Conservation (phyloP, 1,140 invertebrate species). For the Pogonomyrmex barbatus region DNA sequence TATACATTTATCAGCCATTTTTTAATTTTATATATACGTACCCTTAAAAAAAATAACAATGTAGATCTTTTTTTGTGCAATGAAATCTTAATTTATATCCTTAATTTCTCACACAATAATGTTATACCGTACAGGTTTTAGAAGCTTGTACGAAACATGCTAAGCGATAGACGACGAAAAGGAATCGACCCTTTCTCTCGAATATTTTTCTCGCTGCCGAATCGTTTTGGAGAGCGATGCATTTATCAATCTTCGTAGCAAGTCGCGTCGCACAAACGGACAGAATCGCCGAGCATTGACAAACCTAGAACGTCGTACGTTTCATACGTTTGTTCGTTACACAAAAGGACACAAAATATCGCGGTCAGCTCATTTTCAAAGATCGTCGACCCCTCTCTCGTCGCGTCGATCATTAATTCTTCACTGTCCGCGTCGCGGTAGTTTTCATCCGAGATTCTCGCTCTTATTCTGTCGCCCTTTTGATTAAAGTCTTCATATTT, state of each 20-base stretch:
- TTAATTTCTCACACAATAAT: conserved; percentile 6
- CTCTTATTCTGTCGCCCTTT: conserved; percentile 73
- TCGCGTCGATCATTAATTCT: conserved; percentile 71
- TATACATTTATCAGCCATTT: background rate
- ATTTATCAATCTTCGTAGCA: conserved; percentile 62
- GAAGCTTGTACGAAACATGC: background rate
- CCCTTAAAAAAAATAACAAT: conserved; percentile 5
- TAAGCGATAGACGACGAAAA: conserved; percentile 18
- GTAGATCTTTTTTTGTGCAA: background rate
- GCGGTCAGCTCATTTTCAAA: conserved; percentile 52
- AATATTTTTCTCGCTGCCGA: conserved; percentile 16
- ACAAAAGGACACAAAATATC: conserved; percentile 47
- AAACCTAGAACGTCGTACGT: conserved; percentile 30
- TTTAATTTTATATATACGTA: background rate
- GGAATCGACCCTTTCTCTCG: conserved; percentile 22
- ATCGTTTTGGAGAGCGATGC: conserved; percentile 5
- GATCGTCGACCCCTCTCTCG: conserved; percentile 45
- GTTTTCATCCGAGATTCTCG: conserved; percentile 62
- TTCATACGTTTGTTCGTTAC: conserved; percentile 37
- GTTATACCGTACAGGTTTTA: background rate
- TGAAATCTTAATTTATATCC: background rate
- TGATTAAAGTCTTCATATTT: conserved; percentile 78
- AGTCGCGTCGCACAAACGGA: conserved; percentile 44
- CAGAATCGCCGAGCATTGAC: conserved; percentile 41
- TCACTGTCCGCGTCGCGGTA: conserved; percentile 69